Evolutionary conservation across 2,888 invertebrate species (phyloP).

Genomic region (Plagodis pulveraria): DNA sequence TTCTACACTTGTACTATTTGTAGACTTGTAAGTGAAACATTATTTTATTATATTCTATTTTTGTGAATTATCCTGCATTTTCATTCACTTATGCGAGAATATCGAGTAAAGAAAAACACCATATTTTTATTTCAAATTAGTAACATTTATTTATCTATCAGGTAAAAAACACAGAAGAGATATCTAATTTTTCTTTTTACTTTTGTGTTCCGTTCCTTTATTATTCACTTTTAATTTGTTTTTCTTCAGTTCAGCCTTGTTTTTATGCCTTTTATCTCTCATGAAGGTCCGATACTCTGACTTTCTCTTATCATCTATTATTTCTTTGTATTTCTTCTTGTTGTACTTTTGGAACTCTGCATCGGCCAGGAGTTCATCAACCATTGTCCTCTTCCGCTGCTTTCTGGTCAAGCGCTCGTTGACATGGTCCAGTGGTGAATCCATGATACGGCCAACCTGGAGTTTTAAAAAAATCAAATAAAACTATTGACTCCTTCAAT

Average conservation of each 20-base stretch:
- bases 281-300: slow-evolving; percentile 90
- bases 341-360: slow-evolving; percentile 93
- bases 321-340: slow-evolving; percentile 92
- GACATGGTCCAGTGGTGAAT: slow-evolving; percentile 95
- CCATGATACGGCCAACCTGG: slow-evolving; percentile 92
- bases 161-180: no score
- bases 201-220: slow-evolving; percentile 37
- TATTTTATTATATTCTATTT: slow-evolving; percentile 4
- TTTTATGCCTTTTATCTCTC: slow-evolving; percentile 89
- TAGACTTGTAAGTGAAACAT: neutral
- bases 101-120: no score
- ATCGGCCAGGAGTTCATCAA: slow-evolving; percentile 96
- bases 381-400: slow-evolving; percentile 94
- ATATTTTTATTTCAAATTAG: no score
- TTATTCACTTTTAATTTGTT: slow-evolving; percentile 66
- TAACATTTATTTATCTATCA: no score
- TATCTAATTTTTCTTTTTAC: slow-evolving; percentile 34
- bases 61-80: neutral
- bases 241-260: slow-evolving; percentile 77
- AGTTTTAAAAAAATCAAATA: slow-evolving; percentile 7
- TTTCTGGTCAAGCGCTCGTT: slow-evolving; percentile 93
- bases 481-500: neutral
- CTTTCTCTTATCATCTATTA: slow-evolving; percentile 89
- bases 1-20: neutral
- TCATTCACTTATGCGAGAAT: no score